Conservation (phyloP, 2,888 invertebrate genomes). For the Nemurella pictetii region DNA sequence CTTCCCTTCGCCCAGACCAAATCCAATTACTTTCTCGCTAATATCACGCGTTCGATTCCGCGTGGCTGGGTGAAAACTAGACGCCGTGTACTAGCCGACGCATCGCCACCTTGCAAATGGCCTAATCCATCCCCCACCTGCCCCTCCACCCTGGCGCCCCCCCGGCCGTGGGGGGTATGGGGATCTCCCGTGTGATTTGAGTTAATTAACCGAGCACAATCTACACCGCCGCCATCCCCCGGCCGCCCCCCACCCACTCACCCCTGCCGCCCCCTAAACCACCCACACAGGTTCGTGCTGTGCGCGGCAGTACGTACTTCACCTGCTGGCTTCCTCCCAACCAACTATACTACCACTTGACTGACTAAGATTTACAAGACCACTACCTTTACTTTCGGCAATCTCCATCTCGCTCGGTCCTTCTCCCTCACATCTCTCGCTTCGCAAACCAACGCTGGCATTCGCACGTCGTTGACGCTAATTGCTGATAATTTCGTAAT, state of each 20-base stretch:
- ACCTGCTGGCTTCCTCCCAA: conserved; percentile 29
- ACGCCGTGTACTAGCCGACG: background rate
- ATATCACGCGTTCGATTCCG: background rate
- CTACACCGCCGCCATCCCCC: background rate
- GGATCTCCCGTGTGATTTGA: conserved; percentile 21
- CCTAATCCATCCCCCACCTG: background rate
- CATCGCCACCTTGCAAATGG: background rate
- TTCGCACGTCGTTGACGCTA: conserved; percentile 13
- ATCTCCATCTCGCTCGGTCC: background rate
- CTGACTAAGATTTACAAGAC: conserved; percentile 26
- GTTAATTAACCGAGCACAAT: conserved; percentile 31
- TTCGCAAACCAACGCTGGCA: background rate
- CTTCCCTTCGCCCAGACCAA: background rate
- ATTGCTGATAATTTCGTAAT: conserved; percentile 22
- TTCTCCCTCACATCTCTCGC: background rate
- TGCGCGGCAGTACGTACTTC: background rate
- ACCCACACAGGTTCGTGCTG: background rate
- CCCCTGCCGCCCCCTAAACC: background rate
- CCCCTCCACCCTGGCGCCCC: background rate
- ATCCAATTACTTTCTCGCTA: background rate
- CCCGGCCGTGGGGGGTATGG: background rate
- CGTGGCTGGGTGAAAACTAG: background rate
- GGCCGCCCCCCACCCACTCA: background rate
- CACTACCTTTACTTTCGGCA: background rate
- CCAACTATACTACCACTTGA: conserved; percentile 19